phyloP scores from a whole-genome alignment of 2,888 invertebrate genomes.

The Rhamphomyia laevipes region DNA sequence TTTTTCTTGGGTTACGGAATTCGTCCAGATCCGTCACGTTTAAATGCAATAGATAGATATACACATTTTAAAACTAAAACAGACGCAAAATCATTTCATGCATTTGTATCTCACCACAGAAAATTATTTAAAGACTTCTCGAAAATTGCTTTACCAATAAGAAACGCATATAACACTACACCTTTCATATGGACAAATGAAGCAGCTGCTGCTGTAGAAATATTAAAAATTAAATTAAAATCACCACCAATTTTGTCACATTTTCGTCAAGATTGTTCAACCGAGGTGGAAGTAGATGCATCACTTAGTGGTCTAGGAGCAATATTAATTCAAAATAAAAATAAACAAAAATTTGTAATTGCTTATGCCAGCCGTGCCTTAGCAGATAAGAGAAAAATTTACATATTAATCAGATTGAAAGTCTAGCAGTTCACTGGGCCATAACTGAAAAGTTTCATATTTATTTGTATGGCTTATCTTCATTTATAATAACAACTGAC shows the following conservation, averaged over 20 bases:
- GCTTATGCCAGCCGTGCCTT: background rate
- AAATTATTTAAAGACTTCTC: conserved; percentile 2
- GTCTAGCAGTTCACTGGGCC: background rate
- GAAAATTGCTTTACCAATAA: conserved; percentile 2
- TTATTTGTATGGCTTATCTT: conserved; percentile 1
- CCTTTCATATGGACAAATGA: conserved; percentile 3
- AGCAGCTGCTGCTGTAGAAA: background rate
- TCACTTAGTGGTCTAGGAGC: conserved; percentile 1
- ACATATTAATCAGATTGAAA: background rate
- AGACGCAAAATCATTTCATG: conserved; percentile 1
- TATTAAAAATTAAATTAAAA: background rate
- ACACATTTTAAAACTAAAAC: conserved; percentile 1
- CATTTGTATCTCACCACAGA: conserved; percentile 3
- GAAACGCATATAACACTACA: background rate
- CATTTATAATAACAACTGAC: conserved; percentile 2
- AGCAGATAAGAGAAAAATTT: background rate
- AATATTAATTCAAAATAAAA: background rate
- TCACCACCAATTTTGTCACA: background rate
- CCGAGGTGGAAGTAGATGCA: background rate
- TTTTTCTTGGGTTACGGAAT: conserved; percentile 6
- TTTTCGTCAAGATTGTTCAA: background rate
- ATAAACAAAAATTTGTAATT: background rate
- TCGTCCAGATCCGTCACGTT: background rate
- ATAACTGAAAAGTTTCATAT: conserved; percentile 3
- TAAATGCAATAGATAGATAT: background rate